phyloP scores from a whole-genome alignment of 2,888 invertebrate species.

The Drosophila acutilabella region DNA sequence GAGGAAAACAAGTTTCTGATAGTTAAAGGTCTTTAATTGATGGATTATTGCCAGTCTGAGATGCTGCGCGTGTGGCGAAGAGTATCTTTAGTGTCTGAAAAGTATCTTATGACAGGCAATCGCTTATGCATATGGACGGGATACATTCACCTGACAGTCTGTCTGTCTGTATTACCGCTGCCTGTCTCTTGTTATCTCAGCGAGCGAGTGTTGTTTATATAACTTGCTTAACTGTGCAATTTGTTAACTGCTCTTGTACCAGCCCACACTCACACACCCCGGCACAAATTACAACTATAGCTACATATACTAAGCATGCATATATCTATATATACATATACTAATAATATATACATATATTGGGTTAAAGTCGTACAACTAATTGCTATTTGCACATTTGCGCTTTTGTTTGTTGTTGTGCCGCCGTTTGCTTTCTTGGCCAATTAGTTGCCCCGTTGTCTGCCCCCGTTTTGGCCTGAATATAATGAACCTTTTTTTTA shows the following conservation, averaged over 20 bases:
- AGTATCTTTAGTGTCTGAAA: slow-evolving; percentile 19
- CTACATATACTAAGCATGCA: neutral
- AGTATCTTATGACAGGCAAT: slow-evolving; percentile 20
- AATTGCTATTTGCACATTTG: slow-evolving; percentile 62
- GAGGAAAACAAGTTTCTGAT: slow-evolving; percentile 33
- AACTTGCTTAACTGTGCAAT: slow-evolving; percentile 62
- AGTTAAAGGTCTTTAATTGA: slow-evolving; percentile 33
- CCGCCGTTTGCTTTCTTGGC: slow-evolving; percentile 60
- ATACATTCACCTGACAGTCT: slow-evolving; percentile 42
- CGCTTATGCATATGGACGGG: slow-evolving; percentile 11
- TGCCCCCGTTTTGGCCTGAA: slow-evolving; percentile 60
- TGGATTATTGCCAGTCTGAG: slow-evolving; percentile 32
- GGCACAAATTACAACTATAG: neutral
- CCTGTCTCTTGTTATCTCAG: slow-evolving; percentile 35
- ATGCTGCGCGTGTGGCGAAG: slow-evolving; percentile 21
- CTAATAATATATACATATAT: slow-evolving; percentile 26
- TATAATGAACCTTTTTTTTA: slow-evolving; percentile 37
- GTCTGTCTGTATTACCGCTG: neutral
- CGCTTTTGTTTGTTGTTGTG: slow-evolving; percentile 52
- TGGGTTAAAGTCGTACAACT: slow-evolving; percentile 45
- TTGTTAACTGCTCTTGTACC: slow-evolving; percentile 49
- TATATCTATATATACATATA: slow-evolving; percentile 3
- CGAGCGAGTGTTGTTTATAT: slow-evolving; percentile 52
- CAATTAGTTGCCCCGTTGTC: slow-evolving; percentile 62
- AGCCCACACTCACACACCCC: slow-evolving; percentile 30